Evolutionary conservation across 2,888 invertebrate genomes (phyloP).

Genomic region (Alcis repandata): DNA sequence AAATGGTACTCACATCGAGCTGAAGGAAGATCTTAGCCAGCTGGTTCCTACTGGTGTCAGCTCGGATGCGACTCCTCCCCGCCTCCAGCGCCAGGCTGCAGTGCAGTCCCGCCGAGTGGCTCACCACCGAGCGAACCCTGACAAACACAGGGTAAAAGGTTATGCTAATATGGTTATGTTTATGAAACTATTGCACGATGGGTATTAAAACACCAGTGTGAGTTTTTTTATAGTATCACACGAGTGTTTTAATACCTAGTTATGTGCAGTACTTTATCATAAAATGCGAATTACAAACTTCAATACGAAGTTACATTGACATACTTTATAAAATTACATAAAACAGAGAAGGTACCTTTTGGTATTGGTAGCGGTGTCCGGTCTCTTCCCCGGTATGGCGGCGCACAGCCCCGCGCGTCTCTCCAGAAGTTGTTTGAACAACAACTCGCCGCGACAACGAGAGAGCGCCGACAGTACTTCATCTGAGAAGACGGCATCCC

Average conservation of each 20-base stretch:
- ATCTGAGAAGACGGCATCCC: constrained; percentile 61
- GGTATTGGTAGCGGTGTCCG: constrained; percentile 15
- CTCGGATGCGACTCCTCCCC: constrained; percentile 62
- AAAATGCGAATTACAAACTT: no score
- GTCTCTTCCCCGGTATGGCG: constrained; percentile 46
- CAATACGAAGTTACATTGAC: no score
- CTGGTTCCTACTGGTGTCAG: constrained; percentile 53
- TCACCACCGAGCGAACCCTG: constrained; percentile 57
- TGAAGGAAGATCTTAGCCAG: constrained; percentile 58
- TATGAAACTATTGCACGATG: no score
- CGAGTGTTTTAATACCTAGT: no score
- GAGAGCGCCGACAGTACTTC: constrained; percentile 61
- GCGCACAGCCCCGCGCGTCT: constrained; percentile 61
- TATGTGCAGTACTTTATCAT: no score
- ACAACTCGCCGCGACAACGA: constrained; percentile 58
- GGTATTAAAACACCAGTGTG: no score
- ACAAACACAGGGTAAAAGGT: background rate
- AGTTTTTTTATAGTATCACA: no score
- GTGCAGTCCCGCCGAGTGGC: constrained; percentile 68
- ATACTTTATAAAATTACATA: no score
- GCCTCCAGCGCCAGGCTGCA: constrained; percentile 66
- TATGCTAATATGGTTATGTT: no score
- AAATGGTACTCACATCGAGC: constrained; percentile 60
- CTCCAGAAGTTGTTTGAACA: constrained; percentile 65
- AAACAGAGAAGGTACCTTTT: background rate